Base-by-base conservation (phyloP, 2,797 vertebrate genomes). In the Strix occidentalis region DNA sequence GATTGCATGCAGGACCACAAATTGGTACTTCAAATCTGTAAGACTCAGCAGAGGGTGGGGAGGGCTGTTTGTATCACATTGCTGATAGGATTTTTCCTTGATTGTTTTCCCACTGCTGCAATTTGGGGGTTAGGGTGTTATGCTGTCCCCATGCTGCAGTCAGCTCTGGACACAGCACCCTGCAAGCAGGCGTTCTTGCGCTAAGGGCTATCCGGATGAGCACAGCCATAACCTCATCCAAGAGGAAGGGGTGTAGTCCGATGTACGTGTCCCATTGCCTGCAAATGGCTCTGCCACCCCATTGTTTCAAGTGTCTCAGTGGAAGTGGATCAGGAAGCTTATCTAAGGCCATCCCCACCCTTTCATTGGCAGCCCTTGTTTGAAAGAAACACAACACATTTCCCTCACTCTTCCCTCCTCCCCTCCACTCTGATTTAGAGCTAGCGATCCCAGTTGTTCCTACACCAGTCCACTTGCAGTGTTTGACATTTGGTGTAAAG, bases 251-350 rank as follows among this genome's bases (percentile, higher is more conserved):
- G 89, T 90, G 96, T 93, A 94, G 93, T 16, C 92, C 1, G 13
- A 63, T 9, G 29, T 61, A 14, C 26, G 2, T 7, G 28, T 96
- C 89, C 92, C 92, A 48, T 11, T 16, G 93, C 87, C 84, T 56
- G 84, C 58, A 16, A 70, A 45, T 4, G 76, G 23, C 72, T 88
- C 82, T 84, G 84, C 66, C 65, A 4, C 93, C 39, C 94, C 75
- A 95, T 95, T 97, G 96, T 97, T 96, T 24, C 5, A 0, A 94
- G 57, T 11, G 70, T 81, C 89, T 87, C 65, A 0, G 80, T 94
- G 87, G 95, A 96, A 97, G 95, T 46, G 91, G 51, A 87, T 86
- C 93, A 96, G 95, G 95, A 97, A 95, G 82, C 85, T 94, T 97
- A 96, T 97, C 93, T 94, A 45, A 84, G 92, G 74, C 85, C 88